These are phyloP conservation scores for Eufriesea mexicana DNA, from an alignment of 1,140 invertebrate species.

Conservation along the genomic window DNA sequence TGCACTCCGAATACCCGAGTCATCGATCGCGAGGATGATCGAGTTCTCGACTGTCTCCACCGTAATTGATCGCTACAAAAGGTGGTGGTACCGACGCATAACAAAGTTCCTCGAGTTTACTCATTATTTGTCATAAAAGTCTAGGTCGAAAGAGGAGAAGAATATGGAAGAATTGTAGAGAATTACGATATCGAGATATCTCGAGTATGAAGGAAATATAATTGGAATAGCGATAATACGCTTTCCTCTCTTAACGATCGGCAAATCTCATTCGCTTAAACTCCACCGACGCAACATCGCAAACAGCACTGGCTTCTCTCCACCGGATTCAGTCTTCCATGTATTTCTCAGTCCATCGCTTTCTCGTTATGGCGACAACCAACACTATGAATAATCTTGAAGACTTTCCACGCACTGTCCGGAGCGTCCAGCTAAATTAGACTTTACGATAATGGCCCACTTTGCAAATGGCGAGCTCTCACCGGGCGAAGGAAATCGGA, in stretches of 20 bases:
- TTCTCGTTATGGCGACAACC: not conserved
- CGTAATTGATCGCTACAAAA: not conserved
- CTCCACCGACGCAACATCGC: not conserved
- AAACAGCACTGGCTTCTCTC: not conserved
- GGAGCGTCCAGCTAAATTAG: constrained; percentile 24
- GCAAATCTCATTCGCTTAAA: constrained; percentile 21
- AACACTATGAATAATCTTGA: constrained; percentile 18
- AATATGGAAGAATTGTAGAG: not conserved
- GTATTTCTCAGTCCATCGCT: not conserved
- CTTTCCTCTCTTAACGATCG: not conserved
- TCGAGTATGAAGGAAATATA: constrained; percentile 15
- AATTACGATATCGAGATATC: not conserved
- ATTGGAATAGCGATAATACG: not conserved
- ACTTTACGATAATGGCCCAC: constrained; percentile 52
- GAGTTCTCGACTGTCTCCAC: not conserved
- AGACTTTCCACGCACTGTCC: constrained; percentile 14
- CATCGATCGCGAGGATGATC: not conserved
- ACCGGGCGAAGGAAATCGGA: not conserved
- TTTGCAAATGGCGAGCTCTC: constrained; percentile 25
- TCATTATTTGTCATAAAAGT: not conserved
- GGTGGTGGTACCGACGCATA: not conserved
- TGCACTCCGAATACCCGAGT: not conserved
- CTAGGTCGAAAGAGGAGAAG: no score
- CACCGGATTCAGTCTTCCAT: no score
- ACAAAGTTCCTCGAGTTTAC: no score